A percentile compares a stretch with the other conserved stretches of the same genome.
Evolutionary conservation across 2,888 invertebrate genomes (phyloP).

Genomic region (Chorisops tibialis): DNA sequence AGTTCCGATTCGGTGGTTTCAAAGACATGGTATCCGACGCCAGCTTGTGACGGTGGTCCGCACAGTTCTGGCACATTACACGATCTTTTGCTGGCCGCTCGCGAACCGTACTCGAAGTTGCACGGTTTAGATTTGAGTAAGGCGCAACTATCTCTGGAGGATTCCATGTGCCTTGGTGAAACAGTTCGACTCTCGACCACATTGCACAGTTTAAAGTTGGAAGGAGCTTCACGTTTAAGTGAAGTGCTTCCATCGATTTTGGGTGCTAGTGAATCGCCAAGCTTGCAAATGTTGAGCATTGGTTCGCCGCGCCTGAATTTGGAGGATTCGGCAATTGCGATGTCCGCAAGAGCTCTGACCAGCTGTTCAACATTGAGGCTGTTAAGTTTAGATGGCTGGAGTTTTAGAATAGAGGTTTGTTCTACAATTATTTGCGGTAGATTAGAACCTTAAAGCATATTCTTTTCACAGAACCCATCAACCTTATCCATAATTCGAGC

Average conservation of each 20-base stretch:
- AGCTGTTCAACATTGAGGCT: constrained; percentile 54
- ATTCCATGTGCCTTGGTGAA: constrained; percentile 57
- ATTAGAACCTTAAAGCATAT: background rate
- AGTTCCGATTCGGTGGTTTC: constrained; percentile 58
- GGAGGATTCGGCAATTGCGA: constrained; percentile 52
- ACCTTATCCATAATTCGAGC: constrained; percentile 54
- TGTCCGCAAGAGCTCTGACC: constrained; percentile 42
- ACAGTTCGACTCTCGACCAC: constrained; percentile 55
- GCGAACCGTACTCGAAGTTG: constrained; percentile 55
- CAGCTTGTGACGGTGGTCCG: constrained; percentile 53
- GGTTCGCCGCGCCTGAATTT: constrained; percentile 56
- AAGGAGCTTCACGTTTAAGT: constrained; percentile 56
- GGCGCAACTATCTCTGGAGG: constrained; percentile 56
- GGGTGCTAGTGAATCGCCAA: constrained; percentile 56
- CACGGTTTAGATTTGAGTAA: constrained; percentile 57
- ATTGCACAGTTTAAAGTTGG: constrained; percentile 56
- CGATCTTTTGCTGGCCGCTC: constrained; percentile 46
- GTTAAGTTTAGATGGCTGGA: constrained; percentile 58
- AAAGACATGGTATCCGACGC: constrained; percentile 55
- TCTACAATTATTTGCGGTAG: background rate
- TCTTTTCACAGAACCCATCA: constrained; percentile 36
- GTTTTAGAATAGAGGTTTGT: constrained; percentile 57
- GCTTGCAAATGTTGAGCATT: constrained; percentile 56
- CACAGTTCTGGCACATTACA: constrained; percentile 44
- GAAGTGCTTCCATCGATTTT: constrained; percentile 57